Evolutionary conservation across 2,797 vertebrate species (phyloP).

Genomic region (Tolypeutes matacus): DNA sequence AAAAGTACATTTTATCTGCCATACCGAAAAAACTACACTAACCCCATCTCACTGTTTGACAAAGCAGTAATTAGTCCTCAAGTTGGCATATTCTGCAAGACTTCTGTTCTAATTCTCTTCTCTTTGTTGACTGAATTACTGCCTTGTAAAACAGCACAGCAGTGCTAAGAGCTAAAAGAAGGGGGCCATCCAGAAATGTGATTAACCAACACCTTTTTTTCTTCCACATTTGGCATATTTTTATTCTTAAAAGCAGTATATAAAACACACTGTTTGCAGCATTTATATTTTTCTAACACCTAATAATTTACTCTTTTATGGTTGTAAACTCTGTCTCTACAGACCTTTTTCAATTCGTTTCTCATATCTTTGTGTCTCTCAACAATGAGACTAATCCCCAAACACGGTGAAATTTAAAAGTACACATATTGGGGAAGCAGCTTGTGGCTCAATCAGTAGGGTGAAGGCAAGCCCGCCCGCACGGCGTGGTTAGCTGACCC

Average conservation of each 20-base stretch:
- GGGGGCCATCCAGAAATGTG: neutral
- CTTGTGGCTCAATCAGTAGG: no score
- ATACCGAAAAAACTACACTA: constrained; percentile 47
- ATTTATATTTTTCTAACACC: constrained; percentile 80
- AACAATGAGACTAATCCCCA: constrained; percentile 18
- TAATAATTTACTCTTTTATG: constrained; percentile 81
- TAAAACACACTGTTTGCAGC: constrained; percentile 85
- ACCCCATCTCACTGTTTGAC: constrained; percentile 63
- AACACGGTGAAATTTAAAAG: constrained; percentile 46
- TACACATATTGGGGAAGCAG: neutral
- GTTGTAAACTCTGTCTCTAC: constrained; percentile 72
- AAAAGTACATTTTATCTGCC: constrained; percentile 10
- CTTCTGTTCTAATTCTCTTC: constrained; percentile 5
- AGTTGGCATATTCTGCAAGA: neutral
- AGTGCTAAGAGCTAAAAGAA: neutral
- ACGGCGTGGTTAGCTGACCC: no score
- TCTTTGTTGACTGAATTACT: constrained; percentile 35
- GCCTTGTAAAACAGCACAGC: constrained; percentile 41
- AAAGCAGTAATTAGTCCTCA: constrained; percentile 57
- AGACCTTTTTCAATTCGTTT: constrained; percentile 73
- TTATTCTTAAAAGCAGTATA: constrained; percentile 83
- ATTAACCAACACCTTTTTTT: constrained; percentile 74
- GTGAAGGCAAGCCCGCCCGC: no score
- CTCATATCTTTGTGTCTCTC: constrained; percentile 67
- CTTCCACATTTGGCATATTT: constrained; percentile 79